phyloP scores from a whole-genome alignment of 2,113 vertebrate genomes.

The Cyphomyrus discorhynchus region DNA sequence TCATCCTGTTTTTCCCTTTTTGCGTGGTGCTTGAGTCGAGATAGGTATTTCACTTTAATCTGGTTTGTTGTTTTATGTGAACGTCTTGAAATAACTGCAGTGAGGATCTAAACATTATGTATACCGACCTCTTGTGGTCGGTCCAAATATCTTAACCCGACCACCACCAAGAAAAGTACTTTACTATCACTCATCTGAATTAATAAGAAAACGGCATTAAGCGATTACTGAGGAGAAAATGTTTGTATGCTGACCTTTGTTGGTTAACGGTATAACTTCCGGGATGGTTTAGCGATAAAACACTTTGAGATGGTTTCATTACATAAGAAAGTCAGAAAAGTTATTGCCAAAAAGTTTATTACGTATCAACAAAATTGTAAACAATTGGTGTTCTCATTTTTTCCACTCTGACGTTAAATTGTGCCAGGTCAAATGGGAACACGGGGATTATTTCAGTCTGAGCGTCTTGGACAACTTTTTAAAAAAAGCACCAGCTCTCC shows the following conservation, averaged over 20 bases:
- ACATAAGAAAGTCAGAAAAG: too few species aligned
- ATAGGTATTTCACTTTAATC: not conserved
- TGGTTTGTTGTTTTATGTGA: not conserved
- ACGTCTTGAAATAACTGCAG: not conserved
- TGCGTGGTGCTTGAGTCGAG: not conserved
- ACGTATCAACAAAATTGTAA: not conserved
- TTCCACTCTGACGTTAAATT: not conserved
- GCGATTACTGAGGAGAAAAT: not conserved
- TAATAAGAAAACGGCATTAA: not conserved
- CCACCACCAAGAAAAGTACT: too few species aligned
- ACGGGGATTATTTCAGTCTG: not conserved
- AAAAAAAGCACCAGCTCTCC: not conserved
- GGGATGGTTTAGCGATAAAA: not conserved
- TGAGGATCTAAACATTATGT: not conserved
- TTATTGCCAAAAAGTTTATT: not conserved
- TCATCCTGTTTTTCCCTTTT: not conserved
- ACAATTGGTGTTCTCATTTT: not conserved
- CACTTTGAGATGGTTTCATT: too few species aligned
- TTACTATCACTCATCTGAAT: not conserved
- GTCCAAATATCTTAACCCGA: not conserved
- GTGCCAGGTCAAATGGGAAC: not conserved
- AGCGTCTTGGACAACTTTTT: not conserved
- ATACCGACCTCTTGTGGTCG: not conserved
- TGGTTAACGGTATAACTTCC: not conserved
- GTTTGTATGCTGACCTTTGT: not conserved